phyloP scores from a whole-genome alignment of 2,797 vertebrate genomes.

The Hippoglossus hippoglossus region DNA sequence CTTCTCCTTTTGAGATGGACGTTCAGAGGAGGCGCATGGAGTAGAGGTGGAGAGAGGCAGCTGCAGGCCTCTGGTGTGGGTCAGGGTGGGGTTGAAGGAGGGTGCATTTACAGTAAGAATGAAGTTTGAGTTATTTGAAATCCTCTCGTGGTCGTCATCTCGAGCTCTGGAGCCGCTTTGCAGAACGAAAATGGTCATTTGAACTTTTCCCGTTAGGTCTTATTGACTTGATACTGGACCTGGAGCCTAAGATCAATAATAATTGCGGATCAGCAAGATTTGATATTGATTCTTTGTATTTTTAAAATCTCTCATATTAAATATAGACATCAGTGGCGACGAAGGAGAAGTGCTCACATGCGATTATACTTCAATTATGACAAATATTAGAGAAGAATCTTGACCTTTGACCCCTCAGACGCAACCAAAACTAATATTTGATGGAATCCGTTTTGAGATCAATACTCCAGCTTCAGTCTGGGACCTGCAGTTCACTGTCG shows the following conservation, averaged over 20 bases:
- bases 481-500: constrained; percentile 6
- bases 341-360: too few relatives aligned
- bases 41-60: constrained; percentile 38
- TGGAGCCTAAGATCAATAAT: constrained; percentile 49
- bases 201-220: constrained; percentile 5
- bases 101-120: not conserved
- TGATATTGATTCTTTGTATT: constrained; percentile 47
- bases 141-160: constrained; percentile 9
- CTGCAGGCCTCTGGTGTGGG: constrained; percentile 21
- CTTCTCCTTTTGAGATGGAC: constrained; percentile 39
- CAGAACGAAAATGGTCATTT: too few relatives aligned
- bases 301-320: constrained; percentile 14
- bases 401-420: constrained; percentile 23
- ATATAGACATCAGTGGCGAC: not conserved
- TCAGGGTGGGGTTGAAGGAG: constrained; percentile 27
- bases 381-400: not conserved
- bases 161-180: constrained; percentile 1
- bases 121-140: constrained; percentile 18
- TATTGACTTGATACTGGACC: constrained; percentile 35
- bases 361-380: too few relatives aligned
- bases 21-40: constrained; percentile 14
- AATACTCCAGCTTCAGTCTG: constrained; percentile 12
- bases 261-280: constrained; percentile 43
- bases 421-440: constrained; percentile 18
- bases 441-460: constrained; percentile 21